Base-by-base conservation (phyloP, 2,888 invertebrate genomes). In the Mythimna loreyi region DNA sequence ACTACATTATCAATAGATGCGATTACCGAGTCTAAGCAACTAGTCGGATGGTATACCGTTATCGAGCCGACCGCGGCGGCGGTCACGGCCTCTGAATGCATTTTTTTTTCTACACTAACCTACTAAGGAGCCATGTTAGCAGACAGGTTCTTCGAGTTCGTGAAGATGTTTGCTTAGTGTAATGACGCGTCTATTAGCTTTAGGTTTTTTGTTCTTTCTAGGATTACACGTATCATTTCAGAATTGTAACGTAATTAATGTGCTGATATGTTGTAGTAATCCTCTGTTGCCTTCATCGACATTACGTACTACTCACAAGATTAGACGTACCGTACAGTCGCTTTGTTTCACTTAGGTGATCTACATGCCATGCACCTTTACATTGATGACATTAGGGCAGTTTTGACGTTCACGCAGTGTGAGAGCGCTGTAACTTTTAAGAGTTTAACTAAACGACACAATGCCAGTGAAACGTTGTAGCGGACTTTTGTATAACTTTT, bases 41-140 rank as follows among this genome's bases (percentile, higher is more conserved):
- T 69, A 82, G 81, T 82, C 78, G 79, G 81, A 84, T 82, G 76
- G 63, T 80, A 75, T 91, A 92, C 93, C 93, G 93, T 93, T 93
- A 92, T 78, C 77, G 79, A 84, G 85, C 84, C 82, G 85, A 81
- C 86, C 77, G 74, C 82, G 72, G 81, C 83, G 80, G 83, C 87
- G 91, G 91, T 92, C 89, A 90, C 88, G 90, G 89, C 89, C 86
- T 85, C 87, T 85, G 83, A 85, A 80, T 87, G 75, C 81, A 72
- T 85, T 85, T 81, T 88, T 91, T 63, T 90, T 90, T 90, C 86
- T 86, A 87, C 86, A 84, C 85, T 91, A 91, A 92, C 92, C 92
- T 89, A 92, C 91, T 91, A 86, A 91, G 85, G 81, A 87, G 82
- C 86, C 82, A 82, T 86, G 86, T 82, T 86, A 78, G 78, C 75